phyloP scores from a whole-genome alignment of 2,888 invertebrate genomes.

The Timema cristinae region DNA sequence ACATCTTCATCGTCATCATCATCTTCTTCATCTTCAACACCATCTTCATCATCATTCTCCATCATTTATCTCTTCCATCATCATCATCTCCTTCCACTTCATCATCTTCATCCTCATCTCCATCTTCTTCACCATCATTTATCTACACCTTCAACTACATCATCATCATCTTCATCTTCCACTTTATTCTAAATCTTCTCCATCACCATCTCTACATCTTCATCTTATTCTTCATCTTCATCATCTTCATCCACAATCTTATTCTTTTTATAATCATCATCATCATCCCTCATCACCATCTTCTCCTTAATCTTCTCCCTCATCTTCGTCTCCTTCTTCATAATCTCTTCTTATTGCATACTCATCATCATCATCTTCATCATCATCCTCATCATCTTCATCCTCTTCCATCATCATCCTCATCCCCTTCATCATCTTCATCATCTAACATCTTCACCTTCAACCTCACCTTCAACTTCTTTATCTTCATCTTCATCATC shows the following conservation, averaged over 20 bases:
- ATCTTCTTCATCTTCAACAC: conserved; percentile 15
- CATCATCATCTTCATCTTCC: conserved; percentile 17
- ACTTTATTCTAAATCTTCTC: neutral
- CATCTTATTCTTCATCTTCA: conserved; percentile 13
- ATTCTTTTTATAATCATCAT: neutral
- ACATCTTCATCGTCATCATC: conserved; percentile 15
- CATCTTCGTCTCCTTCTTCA: neutral
- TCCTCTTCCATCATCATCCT: conserved; percentile 6
- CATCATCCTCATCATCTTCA: conserved; percentile 23
- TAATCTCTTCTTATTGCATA: neutral
- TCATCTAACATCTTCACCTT: neutral
- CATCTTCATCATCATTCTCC: conserved; percentile 17
- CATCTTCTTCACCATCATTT: conserved; percentile 3
- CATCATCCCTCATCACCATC: neutral
- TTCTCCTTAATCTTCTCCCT: neutral
- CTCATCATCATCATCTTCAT: conserved; percentile 11
- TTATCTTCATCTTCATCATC: conserved; percentile 6
- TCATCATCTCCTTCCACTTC: conserved; percentile 16
- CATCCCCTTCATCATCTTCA: neutral
- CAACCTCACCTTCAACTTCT: neutral
- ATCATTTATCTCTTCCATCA: conserved; percentile 5
- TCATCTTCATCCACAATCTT: conserved; percentile 6
- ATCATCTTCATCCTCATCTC: conserved; percentile 14
- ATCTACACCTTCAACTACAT: conserved; percentile 10
- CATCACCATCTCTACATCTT: neutral